phyloP scores from a whole-genome alignment of 1,140 invertebrate species.

The Apis cerana region DNA sequence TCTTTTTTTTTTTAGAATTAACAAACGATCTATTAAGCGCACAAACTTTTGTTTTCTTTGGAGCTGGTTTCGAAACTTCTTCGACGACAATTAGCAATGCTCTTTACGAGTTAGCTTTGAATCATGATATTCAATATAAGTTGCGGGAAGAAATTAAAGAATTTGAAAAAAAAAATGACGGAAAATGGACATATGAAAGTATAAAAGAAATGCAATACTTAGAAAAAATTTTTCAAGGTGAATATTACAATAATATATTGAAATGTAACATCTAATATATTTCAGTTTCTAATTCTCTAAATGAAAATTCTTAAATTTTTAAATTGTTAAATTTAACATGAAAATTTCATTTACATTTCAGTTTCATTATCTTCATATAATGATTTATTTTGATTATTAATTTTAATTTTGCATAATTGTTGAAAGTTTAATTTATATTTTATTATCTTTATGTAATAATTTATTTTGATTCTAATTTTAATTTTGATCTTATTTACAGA shows the following conservation, averaged over 20 bases:
- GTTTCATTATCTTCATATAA: no score
- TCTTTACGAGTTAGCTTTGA: constrained; percentile 79
- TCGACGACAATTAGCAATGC: constrained; percentile 79
- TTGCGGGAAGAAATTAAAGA: constrained; percentile 79
- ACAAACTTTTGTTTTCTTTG: constrained; percentile 77
- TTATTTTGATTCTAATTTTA: no score
- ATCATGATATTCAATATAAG: constrained; percentile 81
- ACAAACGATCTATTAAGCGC: constrained; percentile 66
- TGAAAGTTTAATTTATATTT: no score
- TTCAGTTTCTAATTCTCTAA: no score
- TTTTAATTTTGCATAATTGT: no score
- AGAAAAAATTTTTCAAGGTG: constrained; percentile 67
- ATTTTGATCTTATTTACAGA: constrained; percentile 78
- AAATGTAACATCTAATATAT: no score
- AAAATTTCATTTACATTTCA: no score
- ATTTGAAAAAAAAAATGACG: constrained; percentile 47
- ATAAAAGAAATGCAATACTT: constrained; percentile 70
- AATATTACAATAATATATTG: background rate
- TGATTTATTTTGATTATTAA: no score
- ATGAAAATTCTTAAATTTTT: no score
- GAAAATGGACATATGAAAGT: constrained; percentile 61
- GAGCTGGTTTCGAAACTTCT: constrained; percentile 84
- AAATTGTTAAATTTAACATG: no score
- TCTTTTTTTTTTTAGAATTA: constrained; percentile 52
- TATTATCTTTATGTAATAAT: no score